Base-by-base conservation (phyloP, 2,797 vertebrate species). In the Hemibagrus guttatus region DNA sequence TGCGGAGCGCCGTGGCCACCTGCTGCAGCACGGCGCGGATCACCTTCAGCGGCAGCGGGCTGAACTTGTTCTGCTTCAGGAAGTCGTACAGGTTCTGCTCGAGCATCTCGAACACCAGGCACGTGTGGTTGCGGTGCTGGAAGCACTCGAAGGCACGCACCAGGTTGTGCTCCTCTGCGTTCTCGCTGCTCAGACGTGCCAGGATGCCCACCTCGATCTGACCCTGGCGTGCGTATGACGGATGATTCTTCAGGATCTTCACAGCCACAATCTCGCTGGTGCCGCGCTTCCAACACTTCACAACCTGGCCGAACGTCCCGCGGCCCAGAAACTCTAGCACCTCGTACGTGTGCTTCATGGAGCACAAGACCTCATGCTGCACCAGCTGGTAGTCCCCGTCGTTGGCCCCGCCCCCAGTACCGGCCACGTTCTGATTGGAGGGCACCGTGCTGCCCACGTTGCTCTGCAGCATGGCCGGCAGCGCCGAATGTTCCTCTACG, bases 11-110 rank as follows among this genome's bases (percentile, higher is more conserved):
- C 89, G 96, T 99, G 90, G 97, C 96, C 93, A 99, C 98, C 96
- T 99, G 98, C 92, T 97, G 98, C 92, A 99, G 95, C 92, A 99
- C 94, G 19, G 98, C 97, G 93, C 98, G 94, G 92, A 99, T 98
- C 93, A 99, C 96, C 95, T 98, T 99, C 76, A 99, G 96, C 74
- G 97, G 98, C 93, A 99, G 93, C 49, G 98, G 98, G 91, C 97
- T 99, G 95, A 99, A 99, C 92, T 99, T 99, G 93, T 99, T 99
- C 95, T 99, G 98, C 90, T 99, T 99, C 84, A 99, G 94, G 92
- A 99, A 99, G 93, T 99, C 98, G 0, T 99, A 99, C 23, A 99
- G 95, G 92, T 99, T 99, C 94, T 99, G 98, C 94, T 99, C 98
- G 94, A 99, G 94, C 98, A 99, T 99, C 93, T 99, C 98, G 86